Evolutionary conservation across 2,113 vertebrate species (phyloP).

Genomic region (Caloenas nicobarica): DNA sequence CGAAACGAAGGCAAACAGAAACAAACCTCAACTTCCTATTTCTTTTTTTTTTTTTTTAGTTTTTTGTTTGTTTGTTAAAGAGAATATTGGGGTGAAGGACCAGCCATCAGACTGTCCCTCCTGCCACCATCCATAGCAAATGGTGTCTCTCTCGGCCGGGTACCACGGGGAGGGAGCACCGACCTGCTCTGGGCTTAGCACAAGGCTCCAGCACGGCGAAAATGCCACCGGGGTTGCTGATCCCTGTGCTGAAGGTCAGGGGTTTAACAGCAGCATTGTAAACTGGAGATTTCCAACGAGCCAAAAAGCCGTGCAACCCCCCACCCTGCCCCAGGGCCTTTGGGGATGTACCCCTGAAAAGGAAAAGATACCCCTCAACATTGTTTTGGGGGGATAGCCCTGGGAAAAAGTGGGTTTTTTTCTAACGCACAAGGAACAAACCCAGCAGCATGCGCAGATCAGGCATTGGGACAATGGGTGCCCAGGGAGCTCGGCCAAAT

Average conservation of each 20-base stretch:
- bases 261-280: background rate
- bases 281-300: background rate
- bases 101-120: background rate
- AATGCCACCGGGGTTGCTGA: rapidly evolving
- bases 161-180: rapidly evolving
- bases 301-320: rapidly evolving
- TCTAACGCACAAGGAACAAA: background rate
- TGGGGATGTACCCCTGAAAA: background rate
- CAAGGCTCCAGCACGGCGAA: background rate
- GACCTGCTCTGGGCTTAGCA: background rate
- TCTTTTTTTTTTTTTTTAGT: background rate
- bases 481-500: background rate
- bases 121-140: background rate
- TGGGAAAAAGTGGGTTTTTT: background rate
- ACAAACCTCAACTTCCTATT: background rate
- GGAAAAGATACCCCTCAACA: background rate
- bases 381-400: background rate
- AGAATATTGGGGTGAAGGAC: background rate
- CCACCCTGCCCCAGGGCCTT: too few relatives aligned
- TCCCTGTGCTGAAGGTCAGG: background rate
- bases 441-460: background rate
- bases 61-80: background rate
- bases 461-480: background rate
- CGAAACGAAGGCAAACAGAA: background rate
- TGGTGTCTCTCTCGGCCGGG: background rate